Percentiles rank a stretch among this genome's conserved stretches.
These are phyloP conservation scores for Mactromeris polynyma DNA, from an alignment of 2,888 invertebrate species.

Conservation along the genomic window DNA sequence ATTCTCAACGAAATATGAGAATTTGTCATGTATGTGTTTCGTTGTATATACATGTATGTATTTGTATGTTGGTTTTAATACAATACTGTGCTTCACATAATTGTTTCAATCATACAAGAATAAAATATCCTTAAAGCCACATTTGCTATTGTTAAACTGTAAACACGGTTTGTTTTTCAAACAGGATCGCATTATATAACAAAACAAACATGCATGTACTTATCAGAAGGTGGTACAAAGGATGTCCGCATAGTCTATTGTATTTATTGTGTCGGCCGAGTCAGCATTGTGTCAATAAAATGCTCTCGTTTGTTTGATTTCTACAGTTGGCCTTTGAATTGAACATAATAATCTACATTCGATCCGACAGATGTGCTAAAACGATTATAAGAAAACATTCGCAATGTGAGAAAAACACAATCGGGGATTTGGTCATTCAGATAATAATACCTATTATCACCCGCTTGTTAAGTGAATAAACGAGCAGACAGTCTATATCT, in stretches of 20 bases:
- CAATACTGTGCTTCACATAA: background rate
- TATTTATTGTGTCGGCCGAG: background rate
- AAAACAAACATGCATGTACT: background rate
- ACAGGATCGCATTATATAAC: background rate
- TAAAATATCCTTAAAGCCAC: background rate
- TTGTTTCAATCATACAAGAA: background rate
- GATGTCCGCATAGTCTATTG: background rate
- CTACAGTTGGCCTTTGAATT: slow-evolving; percentile 1
- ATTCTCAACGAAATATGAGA: too few relatives aligned
- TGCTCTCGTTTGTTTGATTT: background rate
- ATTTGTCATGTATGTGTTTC: too few relatives aligned
- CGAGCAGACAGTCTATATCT: background rate
- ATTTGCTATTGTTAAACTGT: background rate
- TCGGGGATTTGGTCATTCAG: background rate
- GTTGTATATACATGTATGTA: too few relatives aligned
- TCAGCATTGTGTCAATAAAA: background rate
- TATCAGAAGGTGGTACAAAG: background rate
- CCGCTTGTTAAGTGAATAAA: background rate
- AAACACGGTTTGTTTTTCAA: background rate
- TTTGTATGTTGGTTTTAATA: too few relatives aligned
- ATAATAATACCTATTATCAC: background rate
- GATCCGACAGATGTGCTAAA: background rate
- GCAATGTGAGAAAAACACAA: background rate
- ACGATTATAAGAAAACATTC: background rate
- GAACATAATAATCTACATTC: background rate